These are phyloP conservation scores for Argya squamiceps DNA, from an alignment of 2,797 vertebrate species.

Conservation along the genomic window DNA sequence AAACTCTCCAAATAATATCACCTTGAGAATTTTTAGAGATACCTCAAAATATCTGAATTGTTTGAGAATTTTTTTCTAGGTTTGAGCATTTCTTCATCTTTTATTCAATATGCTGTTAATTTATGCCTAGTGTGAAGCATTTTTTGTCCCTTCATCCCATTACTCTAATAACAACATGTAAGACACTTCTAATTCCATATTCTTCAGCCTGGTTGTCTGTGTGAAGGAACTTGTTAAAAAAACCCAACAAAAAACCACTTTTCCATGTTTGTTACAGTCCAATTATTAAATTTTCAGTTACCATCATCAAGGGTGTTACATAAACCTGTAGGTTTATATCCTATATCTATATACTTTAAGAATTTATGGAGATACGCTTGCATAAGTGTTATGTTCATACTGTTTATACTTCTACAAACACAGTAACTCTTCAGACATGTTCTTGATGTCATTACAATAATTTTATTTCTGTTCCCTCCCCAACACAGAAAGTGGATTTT, in stretches of 20 bases:
- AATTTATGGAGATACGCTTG: not conserved
- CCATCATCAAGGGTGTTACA: accelerated
- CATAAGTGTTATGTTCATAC: too few relatives aligned
- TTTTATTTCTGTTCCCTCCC: not conserved
- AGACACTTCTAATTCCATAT: not conserved
- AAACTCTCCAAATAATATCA: accelerated
- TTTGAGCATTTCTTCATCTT: not conserved
- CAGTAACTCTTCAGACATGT: not conserved
- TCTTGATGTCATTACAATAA: not conserved
- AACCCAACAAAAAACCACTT: not conserved
- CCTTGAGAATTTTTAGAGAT: not conserved
- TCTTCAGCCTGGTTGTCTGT: not conserved
- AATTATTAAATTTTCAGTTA: not conserved
- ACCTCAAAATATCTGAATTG: not conserved
- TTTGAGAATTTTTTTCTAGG: not conserved
- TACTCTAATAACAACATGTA: not conserved
- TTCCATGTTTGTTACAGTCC: not conserved
- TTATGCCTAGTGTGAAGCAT: not conserved
- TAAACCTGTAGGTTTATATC: not conserved
- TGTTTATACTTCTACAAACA: not conserved
- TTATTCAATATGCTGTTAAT: not conserved
- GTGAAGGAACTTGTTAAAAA: not conserved
- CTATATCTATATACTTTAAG: accelerated
- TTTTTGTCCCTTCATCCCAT: not conserved
- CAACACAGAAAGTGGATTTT: not conserved